Percentiles rank a stretch among this genome's conserved stretches.
Conservation (phyloP, 2,888 invertebrate species). For the Aproaerema taeniolella region DNA sequence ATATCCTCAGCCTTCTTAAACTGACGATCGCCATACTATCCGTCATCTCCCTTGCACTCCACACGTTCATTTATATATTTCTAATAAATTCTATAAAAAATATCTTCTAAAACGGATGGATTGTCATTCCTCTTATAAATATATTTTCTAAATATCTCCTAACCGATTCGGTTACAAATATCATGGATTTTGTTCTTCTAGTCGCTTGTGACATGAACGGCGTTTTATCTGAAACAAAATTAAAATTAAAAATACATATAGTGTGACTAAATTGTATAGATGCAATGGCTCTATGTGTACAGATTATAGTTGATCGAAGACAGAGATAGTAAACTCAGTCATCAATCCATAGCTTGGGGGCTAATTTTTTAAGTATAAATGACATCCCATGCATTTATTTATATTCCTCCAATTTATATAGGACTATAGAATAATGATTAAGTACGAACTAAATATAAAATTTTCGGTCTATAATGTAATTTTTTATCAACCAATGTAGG, state of each 20-base stretch:
- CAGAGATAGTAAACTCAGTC: too few species aligned
- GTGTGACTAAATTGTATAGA: too few species aligned
- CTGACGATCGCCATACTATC: slow-evolving; percentile 50
- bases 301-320: too few species aligned
- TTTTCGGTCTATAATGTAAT: too few species aligned
- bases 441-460: too few species aligned
- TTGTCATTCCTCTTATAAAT: slow-evolving; percentile 44
- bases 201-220: slow-evolving; percentile 8
- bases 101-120: slow-evolving; percentile 40
- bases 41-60: slow-evolving; percentile 31
- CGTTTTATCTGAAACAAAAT: slow-evolving; percentile 13
- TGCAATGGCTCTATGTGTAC: too few species aligned
- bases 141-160: slow-evolving; percentile 32
- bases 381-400: too few species aligned
- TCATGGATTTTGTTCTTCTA: slow-evolving; percentile 24
- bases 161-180: slow-evolving; percentile 39
- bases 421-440: too few species aligned
- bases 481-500: too few species aligned
- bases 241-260: not conserved
- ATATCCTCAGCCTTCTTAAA: slow-evolving; percentile 52
- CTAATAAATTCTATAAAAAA: slow-evolving; percentile 43
- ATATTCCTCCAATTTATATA: too few species aligned
- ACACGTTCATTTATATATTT: slow-evolving; percentile 51
- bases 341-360: too few species aligned
- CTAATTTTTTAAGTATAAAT: too few species aligned